phyloP scores from a whole-genome alignment of 2,113 vertebrate genomes.

The Megatriorchis doriae region DNA sequence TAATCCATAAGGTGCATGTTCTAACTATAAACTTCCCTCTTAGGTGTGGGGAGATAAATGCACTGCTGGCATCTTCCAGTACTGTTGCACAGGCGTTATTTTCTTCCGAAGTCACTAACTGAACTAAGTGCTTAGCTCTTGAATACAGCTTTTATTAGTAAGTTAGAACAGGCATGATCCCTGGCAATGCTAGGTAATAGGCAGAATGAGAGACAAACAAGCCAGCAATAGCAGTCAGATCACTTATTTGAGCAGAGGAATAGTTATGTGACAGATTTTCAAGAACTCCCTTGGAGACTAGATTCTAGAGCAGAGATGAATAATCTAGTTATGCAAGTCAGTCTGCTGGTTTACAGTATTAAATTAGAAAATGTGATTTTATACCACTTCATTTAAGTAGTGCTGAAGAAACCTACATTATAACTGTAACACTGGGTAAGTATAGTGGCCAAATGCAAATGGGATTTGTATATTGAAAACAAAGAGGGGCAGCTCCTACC shows the following conservation, averaged over 20 bases:
- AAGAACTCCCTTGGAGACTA: neutral
- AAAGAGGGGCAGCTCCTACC: neutral
- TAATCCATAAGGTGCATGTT: neutral
- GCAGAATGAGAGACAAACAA: neutral
- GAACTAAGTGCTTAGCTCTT: neutral
- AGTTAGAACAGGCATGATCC: neutral
- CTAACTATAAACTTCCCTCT: neutral
- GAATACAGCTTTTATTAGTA: neutral
- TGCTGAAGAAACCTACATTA: neutral
- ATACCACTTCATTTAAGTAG: neutral
- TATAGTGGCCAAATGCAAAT: neutral
- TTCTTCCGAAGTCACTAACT: neutral
- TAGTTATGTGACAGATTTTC: neutral
- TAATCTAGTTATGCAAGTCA: neutral
- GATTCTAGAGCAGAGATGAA: neutral
- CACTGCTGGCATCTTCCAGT: neutral
- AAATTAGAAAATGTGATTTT: neutral
- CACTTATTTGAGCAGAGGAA: neutral
- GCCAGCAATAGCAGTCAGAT: neutral
- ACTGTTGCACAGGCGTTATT: neutral
- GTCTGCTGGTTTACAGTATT: neutral
- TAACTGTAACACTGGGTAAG: neutral
- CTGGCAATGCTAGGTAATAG: neutral
- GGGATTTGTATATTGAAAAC: neutral
- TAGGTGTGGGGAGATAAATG: neutral